Base-by-base conservation (phyloP, 2,113 vertebrate genomes). In the Pagrus major region DNA sequence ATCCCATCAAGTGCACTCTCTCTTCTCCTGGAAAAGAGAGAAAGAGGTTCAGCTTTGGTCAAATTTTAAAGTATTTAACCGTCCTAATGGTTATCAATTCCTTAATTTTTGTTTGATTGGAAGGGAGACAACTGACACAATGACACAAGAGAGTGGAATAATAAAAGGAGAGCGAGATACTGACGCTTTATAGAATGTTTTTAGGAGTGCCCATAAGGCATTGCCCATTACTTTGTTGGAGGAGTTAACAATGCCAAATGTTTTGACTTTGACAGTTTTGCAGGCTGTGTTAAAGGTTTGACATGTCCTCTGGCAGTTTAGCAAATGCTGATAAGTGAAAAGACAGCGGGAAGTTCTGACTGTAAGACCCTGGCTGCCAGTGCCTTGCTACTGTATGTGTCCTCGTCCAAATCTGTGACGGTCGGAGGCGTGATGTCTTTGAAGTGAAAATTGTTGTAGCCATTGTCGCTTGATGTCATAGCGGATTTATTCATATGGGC, bases 211-310 rank as follows among this genome's bases (percentile, higher is more conserved):
- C 78, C 59, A 60, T 76, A 85, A 80, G 60, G 47, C 78, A 23
- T 41, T 66, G 47, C 44, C 67, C 83, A 86, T 86, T 78, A 85
- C 69, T 80, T 80, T 55, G 42, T 72, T 56, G 20, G 69, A 54
- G 41, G 83, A 80, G 37, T 88, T 88, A 73, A 85, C 83, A 49
- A 54, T 76, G 85, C 81, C 85, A 91, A 80, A 75, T 59, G 65
- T 49, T 81, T 56, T 42, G 46, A 69, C 63, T 80, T 47, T 81
- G 75, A 84, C 85, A 78, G 65, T 61, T 82, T 86, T 82, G 83
- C 55, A 51, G 74, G 71, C 61, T 18, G 16, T 54, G 47, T 91
- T 75, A 80, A 80, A 84, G 52, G 41, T 44, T 69, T 27, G 44
- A 67, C 35, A 46, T 33, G 84, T 86, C 84, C 69, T 82, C 76